Percentiles rank a stretch among this genome's conserved stretches.
These are phyloP conservation scores for Dysidea cf. avara DNA, from an alignment of 37 sponge, comb jelly and placozoan species.

Conservation along the genomic window DNA sequence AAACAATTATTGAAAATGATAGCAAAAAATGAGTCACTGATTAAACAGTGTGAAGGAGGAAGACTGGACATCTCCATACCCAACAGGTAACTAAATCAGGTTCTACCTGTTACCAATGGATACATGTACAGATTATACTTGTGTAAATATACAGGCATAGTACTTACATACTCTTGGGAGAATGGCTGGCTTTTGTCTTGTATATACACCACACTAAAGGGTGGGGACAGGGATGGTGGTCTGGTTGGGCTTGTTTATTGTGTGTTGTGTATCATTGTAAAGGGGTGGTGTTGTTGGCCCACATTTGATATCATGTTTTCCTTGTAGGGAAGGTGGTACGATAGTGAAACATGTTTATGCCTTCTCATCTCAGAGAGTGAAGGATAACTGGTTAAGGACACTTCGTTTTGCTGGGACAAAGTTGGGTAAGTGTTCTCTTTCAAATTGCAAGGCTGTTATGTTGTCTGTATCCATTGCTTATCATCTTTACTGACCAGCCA, in stretches of 20 bases:
- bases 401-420: slow-evolving; percentile 50
- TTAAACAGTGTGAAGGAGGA: slow-evolving; percentile 33
- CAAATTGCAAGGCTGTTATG: no score
- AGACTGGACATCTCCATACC: slow-evolving; percentile 68
- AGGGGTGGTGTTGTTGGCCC: neutral
- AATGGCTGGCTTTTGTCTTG: no score
- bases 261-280: no score
- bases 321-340: slow-evolving; percentile 18
- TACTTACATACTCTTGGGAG: no score
- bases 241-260: no score
- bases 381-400: slow-evolving; percentile 35
- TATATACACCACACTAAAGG: no score
- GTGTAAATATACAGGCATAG: no score
- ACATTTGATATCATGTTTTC: neutral
- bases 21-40: slow-evolving; percentile 35
- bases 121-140: no score
- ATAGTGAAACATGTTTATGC: slow-evolving; percentile 25
- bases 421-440: slow-evolving; percentile 57
- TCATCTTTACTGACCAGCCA: no score
- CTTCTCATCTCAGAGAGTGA: slow-evolving; percentile 36
- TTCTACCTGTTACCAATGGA: no score
- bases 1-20: slow-evolving; percentile 60
- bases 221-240: no score
- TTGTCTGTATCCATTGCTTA: no score
- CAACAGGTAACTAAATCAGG: slow-evolving; percentile 19